Percentiles rank a stretch among this genome's conserved stretches.
Evolutionary conservation across 2,113 vertebrate genomes (phyloP).

Genomic region (Boulengerochromis microlepis): DNA sequence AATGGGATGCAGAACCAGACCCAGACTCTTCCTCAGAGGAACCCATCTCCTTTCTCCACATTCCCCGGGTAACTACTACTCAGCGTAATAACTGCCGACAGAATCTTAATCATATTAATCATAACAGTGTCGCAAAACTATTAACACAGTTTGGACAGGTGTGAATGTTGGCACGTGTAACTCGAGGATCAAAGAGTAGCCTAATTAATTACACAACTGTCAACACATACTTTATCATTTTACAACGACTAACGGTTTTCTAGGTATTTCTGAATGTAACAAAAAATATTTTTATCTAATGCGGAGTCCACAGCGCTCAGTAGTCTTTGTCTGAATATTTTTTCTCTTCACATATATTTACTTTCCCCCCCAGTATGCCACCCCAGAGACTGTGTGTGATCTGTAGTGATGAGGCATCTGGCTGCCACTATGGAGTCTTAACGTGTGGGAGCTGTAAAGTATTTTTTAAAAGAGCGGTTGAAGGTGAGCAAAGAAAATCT

Average conservation of each 20-base stretch:
- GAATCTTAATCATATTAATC: background rate
- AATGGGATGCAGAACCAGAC: constrained; percentile 38
- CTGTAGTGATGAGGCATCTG: constrained; percentile 94
- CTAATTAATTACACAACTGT: background rate
- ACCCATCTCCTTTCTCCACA: constrained; percentile 12
- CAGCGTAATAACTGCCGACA: background rate
- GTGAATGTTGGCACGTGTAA: background rate
- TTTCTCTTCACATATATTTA: background rate
- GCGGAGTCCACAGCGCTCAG: background rate
- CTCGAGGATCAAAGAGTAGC: background rate
- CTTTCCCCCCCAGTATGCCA: constrained; percentile 70
- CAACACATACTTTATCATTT: background rate
- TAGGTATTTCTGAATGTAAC: background rate
- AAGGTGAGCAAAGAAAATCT: constrained; percentile 75
- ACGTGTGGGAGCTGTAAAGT: constrained; percentile 99
- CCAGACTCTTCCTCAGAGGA: constrained; percentile 33
- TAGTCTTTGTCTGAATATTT: background rate
- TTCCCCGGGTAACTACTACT: constrained; percentile 59
- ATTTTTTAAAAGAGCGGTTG: constrained; percentile 97
- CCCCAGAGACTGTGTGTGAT: constrained; percentile 91
- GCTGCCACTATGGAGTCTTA: constrained; percentile 94
- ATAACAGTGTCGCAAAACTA: background rate
- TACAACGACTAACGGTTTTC: background rate
- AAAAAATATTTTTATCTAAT: background rate
- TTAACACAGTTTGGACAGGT: background rate